phyloP scores from a whole-genome alignment of 2,113 vertebrate species.

The cattle (Bos taurus) region DNA sequence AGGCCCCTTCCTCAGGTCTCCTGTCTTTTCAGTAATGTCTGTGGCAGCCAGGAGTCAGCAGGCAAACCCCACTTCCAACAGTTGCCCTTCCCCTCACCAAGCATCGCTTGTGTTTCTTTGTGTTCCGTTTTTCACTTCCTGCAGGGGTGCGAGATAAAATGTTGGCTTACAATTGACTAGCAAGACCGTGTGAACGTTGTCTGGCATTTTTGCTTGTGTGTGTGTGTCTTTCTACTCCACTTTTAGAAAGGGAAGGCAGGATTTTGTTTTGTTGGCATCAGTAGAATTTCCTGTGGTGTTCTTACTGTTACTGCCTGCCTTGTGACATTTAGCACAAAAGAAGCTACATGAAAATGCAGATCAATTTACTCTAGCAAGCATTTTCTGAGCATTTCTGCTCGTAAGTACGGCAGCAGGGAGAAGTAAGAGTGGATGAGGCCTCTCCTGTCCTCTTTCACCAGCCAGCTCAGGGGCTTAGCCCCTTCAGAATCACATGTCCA shows the following conservation, averaged over 20 bases:
- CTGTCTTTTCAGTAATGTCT: not conserved
- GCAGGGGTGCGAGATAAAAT: not conserved
- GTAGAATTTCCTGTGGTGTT: not conserved
- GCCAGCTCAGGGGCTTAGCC: not conserved
- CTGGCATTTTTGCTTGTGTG: not conserved
- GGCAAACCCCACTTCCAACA: not conserved
- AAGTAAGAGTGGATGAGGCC: fast-evolving
- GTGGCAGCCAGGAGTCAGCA: not conserved
- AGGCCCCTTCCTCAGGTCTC: not conserved
- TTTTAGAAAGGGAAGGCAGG: not conserved
- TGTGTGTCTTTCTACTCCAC: not conserved
- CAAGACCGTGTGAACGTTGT: not conserved
- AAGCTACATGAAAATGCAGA: not conserved
- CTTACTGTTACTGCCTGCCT: not conserved
- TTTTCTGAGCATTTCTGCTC: not conserved
- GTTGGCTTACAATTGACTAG: not conserved
- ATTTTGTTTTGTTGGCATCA: not conserved
- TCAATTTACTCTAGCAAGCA: no score
- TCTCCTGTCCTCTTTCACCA: not conserved
- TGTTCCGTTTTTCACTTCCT: not conserved
- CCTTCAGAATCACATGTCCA: not conserved
- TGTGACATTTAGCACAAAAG: not conserved
- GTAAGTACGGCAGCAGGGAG: not conserved
- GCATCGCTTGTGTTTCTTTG: not conserved
- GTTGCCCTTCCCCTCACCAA: not conserved